Percentiles rank a stretch among this genome's conserved stretches.
phyloP scores from a whole-genome alignment of 2,113 vertebrate genomes.

The Nycticorax nycticorax region DNA sequence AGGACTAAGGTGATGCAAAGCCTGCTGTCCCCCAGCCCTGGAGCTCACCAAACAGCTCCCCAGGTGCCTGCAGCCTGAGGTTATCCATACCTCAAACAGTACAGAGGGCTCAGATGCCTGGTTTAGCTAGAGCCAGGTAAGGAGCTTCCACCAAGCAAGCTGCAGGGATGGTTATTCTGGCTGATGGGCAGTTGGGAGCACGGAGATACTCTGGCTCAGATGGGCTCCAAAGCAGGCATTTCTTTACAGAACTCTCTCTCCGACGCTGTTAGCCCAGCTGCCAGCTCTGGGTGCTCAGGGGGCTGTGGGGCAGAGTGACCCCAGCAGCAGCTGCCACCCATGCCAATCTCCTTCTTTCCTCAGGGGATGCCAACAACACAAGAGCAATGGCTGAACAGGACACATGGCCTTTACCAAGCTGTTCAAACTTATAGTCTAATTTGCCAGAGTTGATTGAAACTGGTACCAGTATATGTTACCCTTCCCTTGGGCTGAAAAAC shows the following conservation, averaged over 20 bases:
- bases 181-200: background rate
- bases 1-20: background rate
- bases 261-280: background rate
- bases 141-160: background rate
- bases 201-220: background rate
- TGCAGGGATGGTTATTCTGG: background rate
- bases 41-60: background rate
- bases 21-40: background rate
- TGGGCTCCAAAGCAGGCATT: background rate
- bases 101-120: background rate
- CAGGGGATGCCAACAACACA: background rate
- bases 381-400: background rate
- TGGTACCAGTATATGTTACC: rapidly evolving
- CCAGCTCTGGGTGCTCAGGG: background rate
- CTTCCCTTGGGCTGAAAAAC: background rate
- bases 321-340: background rate
- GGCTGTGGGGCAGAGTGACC: background rate
- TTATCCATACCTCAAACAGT: background rate
- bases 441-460: background rate
- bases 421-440: background rate
- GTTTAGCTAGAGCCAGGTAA: background rate
- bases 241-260: background rate
- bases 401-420: background rate
- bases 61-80: background rate
- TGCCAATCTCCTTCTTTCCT: background rate